phyloP scores from a whole-genome alignment of 2,113 vertebrate species.

The Crotalus horridus region DNA sequence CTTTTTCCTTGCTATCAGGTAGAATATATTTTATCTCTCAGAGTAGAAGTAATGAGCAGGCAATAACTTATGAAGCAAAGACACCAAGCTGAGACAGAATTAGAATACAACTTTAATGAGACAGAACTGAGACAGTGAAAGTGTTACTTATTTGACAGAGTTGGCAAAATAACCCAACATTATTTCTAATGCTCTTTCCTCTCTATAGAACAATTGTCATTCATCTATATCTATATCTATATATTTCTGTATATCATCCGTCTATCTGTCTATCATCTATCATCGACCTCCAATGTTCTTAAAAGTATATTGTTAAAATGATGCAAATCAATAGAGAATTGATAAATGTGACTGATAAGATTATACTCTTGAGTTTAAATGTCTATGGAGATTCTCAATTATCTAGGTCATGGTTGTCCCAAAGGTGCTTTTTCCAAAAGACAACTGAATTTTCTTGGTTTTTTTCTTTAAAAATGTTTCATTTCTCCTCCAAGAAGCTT shows the following conservation, averaged over 20 bases:
- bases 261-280: background rate
- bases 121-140: constrained; percentile 70
- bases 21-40: constrained; percentile 80
- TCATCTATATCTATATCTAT: constrained; percentile 16
- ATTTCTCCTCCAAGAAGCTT: background rate
- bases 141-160: constrained; percentile 75
- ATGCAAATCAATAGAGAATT: constrained; percentile 53
- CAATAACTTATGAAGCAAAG: constrained; percentile 78
- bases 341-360: constrained; percentile 30
- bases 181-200: constrained; percentile 71
- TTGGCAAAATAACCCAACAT: constrained; percentile 75
- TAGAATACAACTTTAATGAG: constrained; percentile 83
- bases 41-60: constrained; percentile 77
- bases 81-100: constrained; percentile 76
- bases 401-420: no score
- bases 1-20: constrained; percentile 72
- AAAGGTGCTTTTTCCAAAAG: no score
- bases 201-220: constrained; percentile 63
- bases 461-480: background rate
- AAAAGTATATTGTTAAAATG: constrained; percentile 56
- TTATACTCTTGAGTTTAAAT: background rate
- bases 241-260: no score
- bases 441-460: no score
- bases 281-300: constrained; percentile 29
- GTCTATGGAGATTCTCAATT: background rate